phyloP scores from a whole-genome alignment of 2,888 invertebrate species.

The Neoascia interrupta region DNA sequence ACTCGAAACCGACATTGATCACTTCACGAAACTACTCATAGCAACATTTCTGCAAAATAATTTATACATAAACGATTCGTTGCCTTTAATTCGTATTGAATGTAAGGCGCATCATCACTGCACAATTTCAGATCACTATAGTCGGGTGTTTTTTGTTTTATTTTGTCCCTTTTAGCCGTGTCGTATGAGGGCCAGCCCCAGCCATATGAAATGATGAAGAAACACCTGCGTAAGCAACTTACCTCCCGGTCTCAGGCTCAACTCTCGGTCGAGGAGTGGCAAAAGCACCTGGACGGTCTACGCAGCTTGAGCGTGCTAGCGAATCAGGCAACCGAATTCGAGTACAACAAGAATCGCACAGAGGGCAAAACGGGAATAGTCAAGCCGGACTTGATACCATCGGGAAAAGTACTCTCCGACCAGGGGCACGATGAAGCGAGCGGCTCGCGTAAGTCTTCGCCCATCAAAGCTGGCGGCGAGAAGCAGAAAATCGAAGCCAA shows the following conservation, averaged over 20 bases:
- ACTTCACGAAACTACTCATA: constrained; percentile 85
- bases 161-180: constrained; percentile 81
- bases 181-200: constrained; percentile 82
- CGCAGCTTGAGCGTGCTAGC: constrained; percentile 77
- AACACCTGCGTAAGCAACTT: constrained; percentile 78
- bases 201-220: constrained; percentile 80
- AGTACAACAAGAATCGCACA: constrained; percentile 76
- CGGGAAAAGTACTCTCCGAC: constrained; percentile 66
- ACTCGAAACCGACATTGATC: constrained; percentile 88
- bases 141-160: constrained; percentile 12
- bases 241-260: constrained; percentile 75
- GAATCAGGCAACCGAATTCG: constrained; percentile 79
- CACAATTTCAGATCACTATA: no score
- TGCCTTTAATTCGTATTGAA: constrained; percentile 88
- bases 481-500: constrained; percentile 69
- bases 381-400: constrained; percentile 76
- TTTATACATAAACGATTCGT: constrained; percentile 88
- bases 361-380: constrained; percentile 75
- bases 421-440: constrained; percentile 31
- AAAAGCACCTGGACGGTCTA: constrained; percentile 77
- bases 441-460: constrained; percentile 62
- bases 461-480: constrained; percentile 39
- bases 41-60: constrained; percentile 86
- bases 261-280: constrained; percentile 76
- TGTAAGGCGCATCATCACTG: constrained; percentile 86